Evolutionary conservation across 2,113 vertebrate genomes (phyloP).

Genomic region (Fregetta grallaria): DNA sequence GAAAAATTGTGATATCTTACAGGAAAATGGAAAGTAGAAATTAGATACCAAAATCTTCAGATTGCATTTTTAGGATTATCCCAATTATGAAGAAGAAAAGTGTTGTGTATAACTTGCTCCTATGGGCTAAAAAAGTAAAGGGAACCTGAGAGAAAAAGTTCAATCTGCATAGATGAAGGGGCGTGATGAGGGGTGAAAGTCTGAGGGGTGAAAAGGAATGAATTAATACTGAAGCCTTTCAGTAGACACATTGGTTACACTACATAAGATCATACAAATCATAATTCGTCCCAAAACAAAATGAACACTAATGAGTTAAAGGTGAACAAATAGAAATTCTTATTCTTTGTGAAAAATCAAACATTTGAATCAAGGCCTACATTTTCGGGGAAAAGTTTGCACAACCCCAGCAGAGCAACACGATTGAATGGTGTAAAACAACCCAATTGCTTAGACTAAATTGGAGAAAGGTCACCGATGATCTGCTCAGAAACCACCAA

Average conservation of each 20-base stretch:
- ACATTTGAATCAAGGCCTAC: background rate
- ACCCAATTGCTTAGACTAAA: background rate
- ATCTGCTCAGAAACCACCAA: background rate
- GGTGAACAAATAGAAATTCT: background rate
- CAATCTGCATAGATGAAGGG: background rate
- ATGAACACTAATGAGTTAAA: background rate
- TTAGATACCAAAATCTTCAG: background rate
- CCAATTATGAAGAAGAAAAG: background rate
- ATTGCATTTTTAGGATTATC: background rate
- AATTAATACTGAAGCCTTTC: background rate
- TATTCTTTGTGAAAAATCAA: background rate
- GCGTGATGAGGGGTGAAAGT: background rate
- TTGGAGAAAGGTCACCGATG: background rate
- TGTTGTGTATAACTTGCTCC: background rate
- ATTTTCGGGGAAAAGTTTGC: background rate
- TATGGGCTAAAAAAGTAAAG: background rate
- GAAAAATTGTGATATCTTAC: background rate
- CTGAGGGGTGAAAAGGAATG: background rate
- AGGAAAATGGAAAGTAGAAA: background rate
- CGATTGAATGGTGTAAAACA: background rate
- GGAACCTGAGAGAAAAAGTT: background rate
- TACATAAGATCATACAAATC: background rate
- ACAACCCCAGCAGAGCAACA: background rate
- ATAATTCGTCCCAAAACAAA: background rate
- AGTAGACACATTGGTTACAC: background rate